phyloP scores from a whole-genome alignment of 2,888 invertebrate species.

The Gastracanthus pulcherrimus region DNA sequence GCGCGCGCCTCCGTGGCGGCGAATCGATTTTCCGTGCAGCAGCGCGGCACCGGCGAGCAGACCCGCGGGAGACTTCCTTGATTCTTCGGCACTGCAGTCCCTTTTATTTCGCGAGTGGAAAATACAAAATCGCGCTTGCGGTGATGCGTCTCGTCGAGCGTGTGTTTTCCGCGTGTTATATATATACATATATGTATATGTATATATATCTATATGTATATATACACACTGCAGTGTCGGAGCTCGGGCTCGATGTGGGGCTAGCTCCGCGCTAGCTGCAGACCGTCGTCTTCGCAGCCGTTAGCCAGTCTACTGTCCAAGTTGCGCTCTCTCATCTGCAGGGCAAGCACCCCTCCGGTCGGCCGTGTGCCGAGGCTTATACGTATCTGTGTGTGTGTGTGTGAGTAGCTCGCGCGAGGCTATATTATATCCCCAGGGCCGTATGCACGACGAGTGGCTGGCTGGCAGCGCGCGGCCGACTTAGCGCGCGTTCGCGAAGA shows the following conservation, averaged over 20 bases:
- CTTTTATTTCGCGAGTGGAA: too few species aligned
- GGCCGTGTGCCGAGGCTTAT: slow-evolving; percentile 66
- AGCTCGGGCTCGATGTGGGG: too few species aligned
- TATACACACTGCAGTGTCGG: too few species aligned
- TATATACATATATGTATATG: too few species aligned
- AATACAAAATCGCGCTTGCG: too few species aligned
- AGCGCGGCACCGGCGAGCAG: too few species aligned
- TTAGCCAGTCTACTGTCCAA: slow-evolving; percentile 66
- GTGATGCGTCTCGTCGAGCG: too few species aligned
- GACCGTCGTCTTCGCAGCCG: slow-evolving; percentile 62
- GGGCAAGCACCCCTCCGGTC: slow-evolving; percentile 73
- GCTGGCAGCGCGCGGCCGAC: too few species aligned
- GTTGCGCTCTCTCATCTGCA: slow-evolving; percentile 68
- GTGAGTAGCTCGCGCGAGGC: slow-evolving; percentile 7
- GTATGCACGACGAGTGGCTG: too few species aligned
- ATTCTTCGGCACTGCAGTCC: background rate
- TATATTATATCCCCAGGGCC: background rate
- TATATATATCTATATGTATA: too few species aligned
- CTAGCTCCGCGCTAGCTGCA: background rate
- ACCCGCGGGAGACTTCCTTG: background rate
- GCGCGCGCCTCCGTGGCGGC: slow-evolving; percentile 17
- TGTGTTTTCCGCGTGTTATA: too few species aligned
- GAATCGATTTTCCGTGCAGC: slow-evolving; percentile 50
- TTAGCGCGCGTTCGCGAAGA: too few species aligned
- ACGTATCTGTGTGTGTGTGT: slow-evolving; percentile 65